These are phyloP conservation scores for Artemia sinica DNA, from an alignment of 2,888 invertebrate species.

Conservation along the genomic window DNA sequence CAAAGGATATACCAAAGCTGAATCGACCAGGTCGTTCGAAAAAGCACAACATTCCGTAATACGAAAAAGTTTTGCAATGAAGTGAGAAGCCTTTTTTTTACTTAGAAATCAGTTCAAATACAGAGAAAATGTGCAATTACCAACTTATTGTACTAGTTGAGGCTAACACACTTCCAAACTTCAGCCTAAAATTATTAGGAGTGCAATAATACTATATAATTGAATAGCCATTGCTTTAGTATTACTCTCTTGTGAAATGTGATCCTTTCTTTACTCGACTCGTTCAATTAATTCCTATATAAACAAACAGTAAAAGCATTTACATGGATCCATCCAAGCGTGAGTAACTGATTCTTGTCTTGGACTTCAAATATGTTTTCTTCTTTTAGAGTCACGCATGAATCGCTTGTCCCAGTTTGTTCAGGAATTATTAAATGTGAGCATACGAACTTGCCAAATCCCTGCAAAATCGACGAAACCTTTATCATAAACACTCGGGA, in stretches of 20 bases:
- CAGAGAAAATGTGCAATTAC: no score
- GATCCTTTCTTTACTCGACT: constrained; percentile 1
- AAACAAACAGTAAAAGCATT: constrained; percentile 26
- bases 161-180: background rate
- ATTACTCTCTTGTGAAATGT: background rate
- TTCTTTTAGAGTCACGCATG: constrained; percentile 78
- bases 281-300: background rate
- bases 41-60: no score
- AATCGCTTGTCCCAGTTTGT: constrained; percentile 79
- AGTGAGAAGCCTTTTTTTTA: no score
- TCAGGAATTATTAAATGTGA: constrained; percentile 82
- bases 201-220: constrained; percentile 17
- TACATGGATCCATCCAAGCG: constrained; percentile 98
- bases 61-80: no score
- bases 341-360: constrained; percentile 75
- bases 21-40: no score
- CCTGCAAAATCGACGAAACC: constrained; percentile 27
- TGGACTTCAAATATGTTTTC: constrained; percentile 84
- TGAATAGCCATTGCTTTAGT: constrained; percentile 3
- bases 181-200: constrained; percentile 26
- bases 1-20: no score
- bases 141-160: no score
- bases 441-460: constrained; percentile 49
- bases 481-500: no score
- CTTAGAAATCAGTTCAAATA: no score